phyloP scores from a whole-genome alignment of 1,140 invertebrate species.

The Drusus annulatus region DNA sequence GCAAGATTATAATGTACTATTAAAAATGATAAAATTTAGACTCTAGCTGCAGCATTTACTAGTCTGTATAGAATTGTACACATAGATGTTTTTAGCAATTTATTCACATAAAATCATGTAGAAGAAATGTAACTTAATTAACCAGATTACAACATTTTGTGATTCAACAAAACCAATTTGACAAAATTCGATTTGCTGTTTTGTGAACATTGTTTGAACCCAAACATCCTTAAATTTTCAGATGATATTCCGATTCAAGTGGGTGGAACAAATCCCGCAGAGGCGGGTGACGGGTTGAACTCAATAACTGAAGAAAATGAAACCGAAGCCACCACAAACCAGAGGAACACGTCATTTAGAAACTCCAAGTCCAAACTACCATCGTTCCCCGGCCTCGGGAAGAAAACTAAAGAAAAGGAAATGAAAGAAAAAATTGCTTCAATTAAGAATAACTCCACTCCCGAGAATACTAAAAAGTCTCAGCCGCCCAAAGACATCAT shows the following conservation, averaged over 20 bases:
- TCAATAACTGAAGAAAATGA: constrained; percentile 70
- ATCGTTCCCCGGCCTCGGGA: constrained; percentile 67
- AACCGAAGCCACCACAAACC: constrained; percentile 64
- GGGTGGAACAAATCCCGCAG: constrained; percentile 64
- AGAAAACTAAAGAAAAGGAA: constrained; percentile 66
- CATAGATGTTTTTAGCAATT: too few species aligned
- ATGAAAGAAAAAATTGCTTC: constrained; percentile 46
- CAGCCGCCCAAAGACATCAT: constrained; percentile 66
- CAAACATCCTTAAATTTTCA: constrained; percentile 60
- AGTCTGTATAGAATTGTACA: too few species aligned
- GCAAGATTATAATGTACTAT: too few species aligned
- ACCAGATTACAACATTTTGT: too few species aligned
- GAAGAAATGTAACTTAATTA: too few species aligned
- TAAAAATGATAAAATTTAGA: too few species aligned
- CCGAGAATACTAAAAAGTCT: constrained; percentile 62
- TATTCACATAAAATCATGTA: too few species aligned
- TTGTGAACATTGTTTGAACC: too few species aligned
- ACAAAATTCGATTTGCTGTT: too few species aligned
- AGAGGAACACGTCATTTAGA: constrained; percentile 63
- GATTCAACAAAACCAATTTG: too few species aligned
- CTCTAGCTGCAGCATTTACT: too few species aligned
- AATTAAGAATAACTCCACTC: constrained; percentile 58
- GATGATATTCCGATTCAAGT: constrained; percentile 71
- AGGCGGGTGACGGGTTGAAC: constrained; percentile 66
- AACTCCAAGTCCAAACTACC: constrained; percentile 69